Conservation (phyloP, 2,797 vertebrate species). For the Taeniopygia guttata region DNA sequence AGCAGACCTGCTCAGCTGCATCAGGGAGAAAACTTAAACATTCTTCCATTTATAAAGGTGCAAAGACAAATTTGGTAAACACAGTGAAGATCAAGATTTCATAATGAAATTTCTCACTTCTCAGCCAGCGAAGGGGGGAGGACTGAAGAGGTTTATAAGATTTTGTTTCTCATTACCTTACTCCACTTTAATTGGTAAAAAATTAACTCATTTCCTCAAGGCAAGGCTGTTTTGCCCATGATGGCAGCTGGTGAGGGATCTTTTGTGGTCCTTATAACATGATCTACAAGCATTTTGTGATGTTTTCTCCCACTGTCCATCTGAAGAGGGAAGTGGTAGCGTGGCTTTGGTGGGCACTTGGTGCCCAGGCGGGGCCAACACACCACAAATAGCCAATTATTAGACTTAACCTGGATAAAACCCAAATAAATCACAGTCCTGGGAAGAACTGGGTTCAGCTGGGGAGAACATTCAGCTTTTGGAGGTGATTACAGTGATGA, state of each 20-base stretch:
- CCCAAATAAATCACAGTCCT: background rate
- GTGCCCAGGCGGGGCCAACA: background rate
- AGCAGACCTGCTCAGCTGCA: background rate
- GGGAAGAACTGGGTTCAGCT: background rate
- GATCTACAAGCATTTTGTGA: background rate
- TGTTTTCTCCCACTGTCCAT: background rate
- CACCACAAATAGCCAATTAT: background rate
- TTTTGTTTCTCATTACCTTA: background rate
- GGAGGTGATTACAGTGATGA: background rate
- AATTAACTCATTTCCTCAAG: background rate
- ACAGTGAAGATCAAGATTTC: background rate
- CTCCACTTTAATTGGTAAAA: background rate
- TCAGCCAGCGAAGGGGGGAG: background rate
- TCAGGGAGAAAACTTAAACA: background rate
- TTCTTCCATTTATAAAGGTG: background rate
- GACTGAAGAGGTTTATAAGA: background rate
- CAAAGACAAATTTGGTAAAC: background rate
- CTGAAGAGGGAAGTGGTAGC: background rate
- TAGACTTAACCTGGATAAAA: background rate
- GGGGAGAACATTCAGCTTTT: background rate
- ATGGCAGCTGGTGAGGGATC: background rate
- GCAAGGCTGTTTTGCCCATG: background rate
- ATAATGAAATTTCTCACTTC: background rate
- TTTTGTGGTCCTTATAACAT: background rate
- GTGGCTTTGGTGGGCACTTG: background rate